Conservation (phyloP, 2,888 invertebrate genomes). For the Synergus japonicus region DNA sequence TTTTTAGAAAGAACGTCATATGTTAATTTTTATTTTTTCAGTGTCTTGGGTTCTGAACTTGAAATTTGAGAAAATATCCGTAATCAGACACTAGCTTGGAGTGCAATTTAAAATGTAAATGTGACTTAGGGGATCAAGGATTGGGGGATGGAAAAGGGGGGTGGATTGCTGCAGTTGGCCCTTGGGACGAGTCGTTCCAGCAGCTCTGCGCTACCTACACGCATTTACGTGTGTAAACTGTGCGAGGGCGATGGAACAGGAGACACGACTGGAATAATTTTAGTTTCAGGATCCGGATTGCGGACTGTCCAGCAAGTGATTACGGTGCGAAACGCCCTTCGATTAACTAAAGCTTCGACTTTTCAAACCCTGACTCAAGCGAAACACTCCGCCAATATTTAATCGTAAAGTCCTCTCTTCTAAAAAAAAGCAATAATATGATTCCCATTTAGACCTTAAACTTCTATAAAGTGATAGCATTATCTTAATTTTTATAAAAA, state of each 20-base stretch:
- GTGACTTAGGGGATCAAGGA: background rate
- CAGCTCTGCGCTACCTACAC: conserved; percentile 23
- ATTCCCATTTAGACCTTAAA: no score
- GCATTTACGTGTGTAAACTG: conserved; percentile 38
- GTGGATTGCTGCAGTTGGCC: conserved; percentile 44
- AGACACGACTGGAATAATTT: conserved; percentile 38
- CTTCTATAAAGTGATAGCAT: background rate
- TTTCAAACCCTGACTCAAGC: conserved; percentile 9
- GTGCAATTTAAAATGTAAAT: conserved; percentile 39
- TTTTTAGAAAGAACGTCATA: background rate
- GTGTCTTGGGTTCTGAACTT: background rate
- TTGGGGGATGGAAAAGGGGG: conserved; percentile 35
- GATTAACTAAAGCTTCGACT: background rate
- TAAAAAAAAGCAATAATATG: background rate
- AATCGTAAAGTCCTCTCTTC: background rate
- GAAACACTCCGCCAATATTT: background rate
- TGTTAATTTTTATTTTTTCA: background rate
- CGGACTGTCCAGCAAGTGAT: conserved; percentile 21
- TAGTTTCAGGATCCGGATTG: conserved; percentile 6
- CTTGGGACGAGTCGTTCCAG: conserved; percentile 32
- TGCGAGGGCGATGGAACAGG: conserved; percentile 12
- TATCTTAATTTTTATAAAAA: background rate
- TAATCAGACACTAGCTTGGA: conserved; percentile 6
- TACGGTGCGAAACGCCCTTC: conserved; percentile 6
- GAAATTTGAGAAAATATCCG: conserved; percentile 31